These are phyloP conservation scores for Heliconius hewitsoni DNA, from an alignment of 1,140 invertebrate species.

Conservation along the genomic window DNA sequence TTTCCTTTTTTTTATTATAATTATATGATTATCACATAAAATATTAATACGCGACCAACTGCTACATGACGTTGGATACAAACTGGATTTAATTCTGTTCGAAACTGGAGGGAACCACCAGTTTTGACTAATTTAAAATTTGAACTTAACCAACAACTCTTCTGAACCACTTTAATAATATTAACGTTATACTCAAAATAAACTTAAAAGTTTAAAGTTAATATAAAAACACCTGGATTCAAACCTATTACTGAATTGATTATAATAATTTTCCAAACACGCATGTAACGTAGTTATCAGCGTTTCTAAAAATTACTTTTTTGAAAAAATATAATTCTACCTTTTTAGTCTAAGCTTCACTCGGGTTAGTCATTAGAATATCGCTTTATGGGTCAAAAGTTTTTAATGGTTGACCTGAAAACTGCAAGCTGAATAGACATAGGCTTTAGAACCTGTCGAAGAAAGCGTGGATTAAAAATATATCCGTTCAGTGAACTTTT, in stretches of 20 bases:
- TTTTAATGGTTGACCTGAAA: slow-evolving; percentile 40
- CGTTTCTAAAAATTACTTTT: neutral
- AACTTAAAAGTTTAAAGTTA: too few species aligned
- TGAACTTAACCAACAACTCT: too few species aligned
- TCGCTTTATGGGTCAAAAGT: slow-evolving; percentile 40
- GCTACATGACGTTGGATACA: too few species aligned
- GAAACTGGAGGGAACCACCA: too few species aligned
- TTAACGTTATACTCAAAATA: too few species aligned
- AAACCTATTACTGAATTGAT: too few species aligned
- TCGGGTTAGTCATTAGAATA: slow-evolving; percentile 34
- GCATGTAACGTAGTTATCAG: neutral
- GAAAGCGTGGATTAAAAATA: slow-evolving; percentile 18
- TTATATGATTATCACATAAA: too few species aligned
- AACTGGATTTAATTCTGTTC: too few species aligned
- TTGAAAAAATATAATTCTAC: slow-evolving; percentile 7
- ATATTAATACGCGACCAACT: neutral
- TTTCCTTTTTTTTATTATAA: neutral
- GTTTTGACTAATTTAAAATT: too few species aligned
- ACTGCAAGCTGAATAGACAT: slow-evolving; percentile 37
- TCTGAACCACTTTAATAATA: too few species aligned
- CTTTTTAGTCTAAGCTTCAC: neutral
- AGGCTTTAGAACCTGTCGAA: slow-evolving; percentile 26
- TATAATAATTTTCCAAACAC: too few species aligned
- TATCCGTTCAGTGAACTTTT: slow-evolving; percentile 6
- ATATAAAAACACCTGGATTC: too few species aligned